These are phyloP conservation scores for Amazonetta brasiliensis DNA, from an alignment of 2,797 vertebrate genomes.

Conservation along the genomic window DNA sequence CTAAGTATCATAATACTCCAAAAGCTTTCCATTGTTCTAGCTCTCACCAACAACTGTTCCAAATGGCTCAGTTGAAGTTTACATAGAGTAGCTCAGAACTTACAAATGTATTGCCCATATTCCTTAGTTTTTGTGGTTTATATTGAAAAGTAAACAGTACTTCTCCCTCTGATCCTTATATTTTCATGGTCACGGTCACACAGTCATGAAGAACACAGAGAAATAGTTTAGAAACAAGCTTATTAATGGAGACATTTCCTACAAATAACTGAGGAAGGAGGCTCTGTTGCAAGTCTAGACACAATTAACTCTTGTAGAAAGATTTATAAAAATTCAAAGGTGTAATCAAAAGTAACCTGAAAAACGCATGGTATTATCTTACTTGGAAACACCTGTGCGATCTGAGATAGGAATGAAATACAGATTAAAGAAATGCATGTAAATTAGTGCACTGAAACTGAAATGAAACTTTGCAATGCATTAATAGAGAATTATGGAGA, in stretches of 20 bases:
- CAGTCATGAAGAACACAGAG: neutral
- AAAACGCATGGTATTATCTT: neutral
- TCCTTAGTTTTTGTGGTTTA: neutral
- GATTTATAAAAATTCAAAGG: neutral
- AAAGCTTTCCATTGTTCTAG: conserved; percentile 38
- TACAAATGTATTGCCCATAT: neutral
- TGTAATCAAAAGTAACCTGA: neutral
- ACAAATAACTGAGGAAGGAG: neutral
- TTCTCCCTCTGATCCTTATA: neutral
- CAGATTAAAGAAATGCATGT: neutral
- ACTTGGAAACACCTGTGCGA: neutral
- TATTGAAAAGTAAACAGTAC: neutral
- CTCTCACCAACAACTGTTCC: conserved; percentile 39
- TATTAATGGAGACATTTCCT: neutral
- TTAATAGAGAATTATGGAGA: neutral
- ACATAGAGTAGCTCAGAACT: neutral
- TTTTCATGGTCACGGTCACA: neutral
- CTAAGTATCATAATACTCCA: conserved; percentile 16
- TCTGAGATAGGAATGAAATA: neutral
- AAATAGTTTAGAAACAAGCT: neutral
- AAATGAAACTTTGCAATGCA: neutral
- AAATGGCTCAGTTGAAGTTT: conserved; percentile 20
- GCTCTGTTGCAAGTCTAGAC: neutral
- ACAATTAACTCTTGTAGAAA: neutral
- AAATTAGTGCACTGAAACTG: neutral